Evolutionary conservation across 2,888 invertebrate species (phyloP).

Genomic region (Hermaeophaga mercurialis): DNA sequence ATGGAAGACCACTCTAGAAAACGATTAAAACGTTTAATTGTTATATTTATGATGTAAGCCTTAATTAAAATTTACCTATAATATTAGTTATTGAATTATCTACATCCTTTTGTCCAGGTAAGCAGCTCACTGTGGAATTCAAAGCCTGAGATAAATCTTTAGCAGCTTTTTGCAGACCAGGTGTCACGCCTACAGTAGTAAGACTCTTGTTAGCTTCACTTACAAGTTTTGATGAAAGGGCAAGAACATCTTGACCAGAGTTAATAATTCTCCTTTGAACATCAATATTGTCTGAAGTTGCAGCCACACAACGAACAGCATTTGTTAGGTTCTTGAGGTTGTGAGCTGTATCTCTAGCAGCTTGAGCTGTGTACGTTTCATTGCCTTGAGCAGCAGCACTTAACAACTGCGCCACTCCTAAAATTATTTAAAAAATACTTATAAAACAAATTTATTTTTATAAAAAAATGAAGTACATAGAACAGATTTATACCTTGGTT

Average conservation of each 20-base stretch:
- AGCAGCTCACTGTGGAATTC: constrained; percentile 76
- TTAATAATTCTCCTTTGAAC: constrained; percentile 64
- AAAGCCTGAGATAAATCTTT: constrained; percentile 69
- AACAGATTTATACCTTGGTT: constrained; percentile 66
- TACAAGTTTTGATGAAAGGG: constrained; percentile 39
- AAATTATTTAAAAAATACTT: constrained; percentile 1
- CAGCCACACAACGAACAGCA: constrained; percentile 73
- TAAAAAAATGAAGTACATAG: not conserved
- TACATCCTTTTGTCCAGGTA: constrained; percentile 94
- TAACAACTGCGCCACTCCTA: constrained; percentile 79
- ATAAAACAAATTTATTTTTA: too few species aligned
- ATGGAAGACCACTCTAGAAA: constrained; percentile 69
- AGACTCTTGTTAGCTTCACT: constrained; percentile 77
- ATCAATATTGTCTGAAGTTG: constrained; percentile 67
- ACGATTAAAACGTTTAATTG: too few species aligned
- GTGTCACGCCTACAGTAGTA: constrained; percentile 67
- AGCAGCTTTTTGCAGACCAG: constrained; percentile 74
- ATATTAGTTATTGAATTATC: constrained; percentile 86
- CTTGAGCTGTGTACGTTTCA: constrained; percentile 78
- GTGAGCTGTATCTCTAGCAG: constrained; percentile 80
- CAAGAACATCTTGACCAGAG: constrained; percentile 70
- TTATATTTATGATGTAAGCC: too few species aligned
- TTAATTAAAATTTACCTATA: constrained; percentile 55
- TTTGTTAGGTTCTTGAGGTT: constrained; percentile 74
- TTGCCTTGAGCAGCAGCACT: constrained; percentile 85